phyloP scores from a whole-genome alignment of 2,113 vertebrate genomes.

The Stegostoma tigrinum region DNA sequence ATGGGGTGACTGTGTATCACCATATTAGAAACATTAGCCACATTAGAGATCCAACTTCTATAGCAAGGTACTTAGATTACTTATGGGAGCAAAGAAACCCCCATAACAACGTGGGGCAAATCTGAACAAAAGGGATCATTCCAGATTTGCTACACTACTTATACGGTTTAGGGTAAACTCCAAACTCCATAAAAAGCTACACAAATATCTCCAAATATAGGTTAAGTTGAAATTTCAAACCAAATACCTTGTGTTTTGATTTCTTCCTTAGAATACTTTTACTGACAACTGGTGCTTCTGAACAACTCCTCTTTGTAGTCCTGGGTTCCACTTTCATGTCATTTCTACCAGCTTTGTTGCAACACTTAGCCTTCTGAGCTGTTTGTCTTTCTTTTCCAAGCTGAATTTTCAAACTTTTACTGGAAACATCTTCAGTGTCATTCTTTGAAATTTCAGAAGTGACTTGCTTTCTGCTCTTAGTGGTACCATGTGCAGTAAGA shows the following conservation, averaged over 20 bases:
- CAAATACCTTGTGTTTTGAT: constrained; percentile 16
- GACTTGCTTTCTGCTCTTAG: background rate
- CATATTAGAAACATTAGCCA: too few species aligned
- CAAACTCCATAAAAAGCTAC: background rate
- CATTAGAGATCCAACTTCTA: too few species aligned
- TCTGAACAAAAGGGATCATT: too few species aligned
- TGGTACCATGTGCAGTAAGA: background rate
- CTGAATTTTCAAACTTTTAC: constrained; percentile 16
- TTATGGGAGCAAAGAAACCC: too few species aligned
- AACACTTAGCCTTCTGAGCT: background rate
- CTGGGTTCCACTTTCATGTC: background rate
- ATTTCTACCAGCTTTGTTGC: background rate
- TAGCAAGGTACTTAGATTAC: too few species aligned
- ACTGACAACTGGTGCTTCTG: background rate
- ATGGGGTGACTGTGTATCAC: too few species aligned
- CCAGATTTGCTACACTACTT: too few species aligned
- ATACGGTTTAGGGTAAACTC: too few species aligned
- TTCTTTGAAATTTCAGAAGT: background rate
- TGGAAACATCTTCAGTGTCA: background rate
- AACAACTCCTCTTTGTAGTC: background rate
- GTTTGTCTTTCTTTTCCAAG: background rate
- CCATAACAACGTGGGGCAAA: too few species aligned
- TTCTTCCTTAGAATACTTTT: constrained; percentile 1
- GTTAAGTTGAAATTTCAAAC: background rate
- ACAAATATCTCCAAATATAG: background rate